Base-by-base conservation (phyloP, 2,113 vertebrate genomes). In the Gallinago undulata region DNA sequence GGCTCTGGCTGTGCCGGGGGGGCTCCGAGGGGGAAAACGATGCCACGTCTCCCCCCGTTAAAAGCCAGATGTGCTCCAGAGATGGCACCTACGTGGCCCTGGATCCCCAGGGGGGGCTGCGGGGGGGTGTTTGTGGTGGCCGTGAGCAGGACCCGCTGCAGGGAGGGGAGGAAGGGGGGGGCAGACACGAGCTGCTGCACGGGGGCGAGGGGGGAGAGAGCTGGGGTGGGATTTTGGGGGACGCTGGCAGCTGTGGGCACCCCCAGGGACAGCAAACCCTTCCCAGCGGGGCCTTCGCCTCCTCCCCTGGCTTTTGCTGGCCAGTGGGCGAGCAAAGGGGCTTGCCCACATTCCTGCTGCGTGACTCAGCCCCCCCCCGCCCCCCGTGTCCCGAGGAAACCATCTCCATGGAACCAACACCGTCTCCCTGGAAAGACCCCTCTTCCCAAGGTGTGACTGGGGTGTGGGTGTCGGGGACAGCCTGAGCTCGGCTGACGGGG, bases 1-100 rank as follows among this genome's bases (percentile, higher is more conserved):
- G 55, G 25, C 53, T 21, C 53, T 5, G 0, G 24, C 73, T 0
- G 1, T 23, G 59, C 41, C 1, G 2, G 28, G n/a, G 19, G 19
- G 22, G 11, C 25, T 31, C 21, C 10, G 3, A 37, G 39, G 25
- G 48, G 19, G 39, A 24, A 21, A 17, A 28, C 3, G 6, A 47
- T 15, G 50, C 18, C 60, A 23, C 8, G 4, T 60, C n/a, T 37
- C 13, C 39, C 60, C 51, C 48, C 8, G 1, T 23, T n/a, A 37
- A 30, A 25, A 25, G 25, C 31, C 43, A 2, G 16, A 9, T 7
- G 3, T 0, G 11, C 25, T 17, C 48, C 6, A 2, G 56, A 30
- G 69, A 53, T 24, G 60, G 27, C 37, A 39, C 48, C 62, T 35
- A 27, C 22, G 50, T 23, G 63, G 53, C 56, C 9, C 55, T 3